A percentile compares a stretch with the other conserved stretches of the same genome.
Evolutionary conservation across 2,797 vertebrate species (phyloP).

Genomic region (Cebuella pygmaea): DNA sequence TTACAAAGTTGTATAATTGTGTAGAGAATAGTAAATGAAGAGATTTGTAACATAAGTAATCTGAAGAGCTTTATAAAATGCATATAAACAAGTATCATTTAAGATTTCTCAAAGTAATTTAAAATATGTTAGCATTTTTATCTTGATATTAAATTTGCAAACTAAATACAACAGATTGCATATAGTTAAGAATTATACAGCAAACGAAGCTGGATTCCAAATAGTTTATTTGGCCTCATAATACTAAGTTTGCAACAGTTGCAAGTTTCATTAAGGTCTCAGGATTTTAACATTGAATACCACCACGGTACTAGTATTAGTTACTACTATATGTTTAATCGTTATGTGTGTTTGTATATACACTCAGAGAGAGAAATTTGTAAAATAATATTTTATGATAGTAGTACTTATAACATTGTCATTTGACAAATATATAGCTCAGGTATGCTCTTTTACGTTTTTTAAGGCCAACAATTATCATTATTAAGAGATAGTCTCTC

Average conservation of each 20-base stretch:
- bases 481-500: neutral
- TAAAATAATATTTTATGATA: neutral
- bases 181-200: neutral
- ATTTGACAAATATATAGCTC: neutral
- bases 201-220: neutral
- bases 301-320: neutral
- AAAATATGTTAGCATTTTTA: neutral
- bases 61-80: neutral
- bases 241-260: neutral
- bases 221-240: neutral
- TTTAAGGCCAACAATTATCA: neutral
- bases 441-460: neutral
- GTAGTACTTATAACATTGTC: neutral
- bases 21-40: neutral
- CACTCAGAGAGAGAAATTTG: neutral
- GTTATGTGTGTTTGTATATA: neutral
- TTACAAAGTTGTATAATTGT: neutral
- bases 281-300: neutral
- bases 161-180: neutral
- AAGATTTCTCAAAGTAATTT: neutral
- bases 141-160: neutral
- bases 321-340: neutral
- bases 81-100: neutral
- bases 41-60: neutral
- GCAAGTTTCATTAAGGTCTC: neutral